A percentile compares a stretch with the other conserved stretches of the same genome.
Conservation (phyloP, 2,797 vertebrate species). For the Sebastiscus tertius region DNA sequence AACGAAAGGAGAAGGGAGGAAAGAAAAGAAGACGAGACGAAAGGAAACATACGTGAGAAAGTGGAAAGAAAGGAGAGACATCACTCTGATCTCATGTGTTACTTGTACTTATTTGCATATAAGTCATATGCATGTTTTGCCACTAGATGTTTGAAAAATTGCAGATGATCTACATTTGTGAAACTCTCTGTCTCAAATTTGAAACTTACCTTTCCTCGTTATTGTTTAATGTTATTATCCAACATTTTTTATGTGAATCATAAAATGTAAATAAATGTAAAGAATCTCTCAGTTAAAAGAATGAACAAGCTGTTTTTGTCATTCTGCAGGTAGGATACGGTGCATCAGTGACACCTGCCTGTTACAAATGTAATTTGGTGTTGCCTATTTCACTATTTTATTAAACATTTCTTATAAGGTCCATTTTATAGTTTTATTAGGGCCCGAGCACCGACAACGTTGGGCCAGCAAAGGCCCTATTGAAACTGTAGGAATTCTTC, state of each 20-base stretch:
- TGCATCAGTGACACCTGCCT: neutral
- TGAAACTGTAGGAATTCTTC: too few relatives aligned
- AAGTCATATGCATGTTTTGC: neutral
- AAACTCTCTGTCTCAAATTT: neutral
- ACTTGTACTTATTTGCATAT: neutral
- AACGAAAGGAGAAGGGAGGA: neutral
- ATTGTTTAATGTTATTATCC: too few relatives aligned
- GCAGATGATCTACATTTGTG: neutral
- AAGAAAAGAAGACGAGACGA: neutral
- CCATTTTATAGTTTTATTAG: too few relatives aligned
- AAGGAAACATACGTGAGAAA: neutral
- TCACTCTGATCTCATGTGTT: neutral
- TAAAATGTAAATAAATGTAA: too few relatives aligned
- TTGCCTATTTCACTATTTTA: neutral
- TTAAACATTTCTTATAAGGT: too few relatives aligned
- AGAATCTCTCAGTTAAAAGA: too few relatives aligned
- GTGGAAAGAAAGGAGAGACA: too few relatives aligned
- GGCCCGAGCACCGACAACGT: too few relatives aligned
- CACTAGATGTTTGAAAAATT: neutral
- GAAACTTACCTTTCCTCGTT: too few relatives aligned
- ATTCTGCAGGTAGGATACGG: neutral
- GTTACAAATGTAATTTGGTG: neutral
- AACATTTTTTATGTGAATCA: too few relatives aligned
- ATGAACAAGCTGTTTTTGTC: neutral
- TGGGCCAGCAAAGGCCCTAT: too few relatives aligned